Evolutionary conservation across 2,888 invertebrate species (phyloP), one percentile per base, ranked within the genome.

Genomic region (Apamea monoglypha): DNA sequence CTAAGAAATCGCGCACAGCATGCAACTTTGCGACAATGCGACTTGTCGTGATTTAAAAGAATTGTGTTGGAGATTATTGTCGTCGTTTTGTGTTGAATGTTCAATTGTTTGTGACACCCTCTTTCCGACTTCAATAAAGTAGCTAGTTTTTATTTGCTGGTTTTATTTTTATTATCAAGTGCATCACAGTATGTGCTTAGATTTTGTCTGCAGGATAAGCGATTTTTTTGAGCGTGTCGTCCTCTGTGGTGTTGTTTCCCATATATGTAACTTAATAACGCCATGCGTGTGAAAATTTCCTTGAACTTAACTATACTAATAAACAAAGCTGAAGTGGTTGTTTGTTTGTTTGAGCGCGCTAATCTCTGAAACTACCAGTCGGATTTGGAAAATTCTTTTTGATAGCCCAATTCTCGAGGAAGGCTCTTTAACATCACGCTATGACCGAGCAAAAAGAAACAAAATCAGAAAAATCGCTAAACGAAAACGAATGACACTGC

Each of bases 1-100:
- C 47, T 85, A 82, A 87, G 81, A 80, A 40, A 76, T 68, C 66
- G 74, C 85, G 81, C 82, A 53, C 85, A 85, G 74, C 85, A 74
- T 69, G 80, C 83, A 72, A 72, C 63, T 8, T 25, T 64, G 74
- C 71, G 77, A 72, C n/a, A 40, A 14, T 47, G 78, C 76, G 79
- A 85, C 50, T 63, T 66, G 77, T 67, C 61, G 74, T 70, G 74
- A 61, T 69, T 85, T 77, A 53, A 64, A 70, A 71, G 40, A 77
- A 77, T 69, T 21, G 69, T 77, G 67, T 74, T 40, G 25, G 50
- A 32, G 29, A 71, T 80, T 75, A 83, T 83, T 68, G 67, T 78
- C n/a, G 40, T 16, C 18, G 40, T 77, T 72, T 70, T 36, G 44
- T 18, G 29, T 59, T 67, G 63, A 66, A 74, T 72, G 73, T 56